Conservation (phyloP, 2,888 invertebrate species). For the Hypolimnas misippus region DNA sequence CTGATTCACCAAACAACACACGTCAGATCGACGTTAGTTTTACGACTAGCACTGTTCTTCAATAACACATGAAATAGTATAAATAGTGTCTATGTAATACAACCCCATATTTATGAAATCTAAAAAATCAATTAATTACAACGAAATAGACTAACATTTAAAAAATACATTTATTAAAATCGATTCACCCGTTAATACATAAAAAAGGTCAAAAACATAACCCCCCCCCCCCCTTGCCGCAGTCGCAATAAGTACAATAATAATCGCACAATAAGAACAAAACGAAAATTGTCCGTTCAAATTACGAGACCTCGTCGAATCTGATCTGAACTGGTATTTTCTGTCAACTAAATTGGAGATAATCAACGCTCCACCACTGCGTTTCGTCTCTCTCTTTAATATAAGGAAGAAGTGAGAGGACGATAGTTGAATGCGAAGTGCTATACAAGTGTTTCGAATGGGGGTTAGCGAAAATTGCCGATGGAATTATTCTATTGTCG, state of each 20-base stretch:
- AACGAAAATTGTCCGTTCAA: conserved; percentile 1
- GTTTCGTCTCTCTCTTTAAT: conserved; percentile 22
- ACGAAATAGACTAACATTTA: no score
- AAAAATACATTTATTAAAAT: no score
- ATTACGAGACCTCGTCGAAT: conserved; percentile 54
- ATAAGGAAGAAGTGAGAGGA: conserved; percentile 15
- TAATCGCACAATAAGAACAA: neutral
- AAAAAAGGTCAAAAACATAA: neutral
- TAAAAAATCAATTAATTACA: no score
- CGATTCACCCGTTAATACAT: neutral
- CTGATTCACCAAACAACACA: no score
- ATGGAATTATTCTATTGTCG: conserved; percentile 24
- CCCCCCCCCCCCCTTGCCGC: no score
- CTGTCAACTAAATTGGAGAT: conserved; percentile 62
- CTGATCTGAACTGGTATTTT: conserved; percentile 69
- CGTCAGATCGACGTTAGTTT: no score
- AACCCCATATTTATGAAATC: no score
- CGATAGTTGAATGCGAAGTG: conserved; percentile 39
- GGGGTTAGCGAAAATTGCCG: conserved; percentile 25
- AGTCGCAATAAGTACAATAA: neutral
- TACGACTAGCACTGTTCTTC: no score
- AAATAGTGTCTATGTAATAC: no score
- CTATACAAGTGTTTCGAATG: conserved; percentile 10
- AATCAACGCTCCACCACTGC: conserved; percentile 48
- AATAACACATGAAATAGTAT: no score